Evolutionary conservation across 92 coral and sea anemone species (phyloP), one percentile per base, ranked within the genome.

Genomic region (Meandrina meandrites): DNA sequence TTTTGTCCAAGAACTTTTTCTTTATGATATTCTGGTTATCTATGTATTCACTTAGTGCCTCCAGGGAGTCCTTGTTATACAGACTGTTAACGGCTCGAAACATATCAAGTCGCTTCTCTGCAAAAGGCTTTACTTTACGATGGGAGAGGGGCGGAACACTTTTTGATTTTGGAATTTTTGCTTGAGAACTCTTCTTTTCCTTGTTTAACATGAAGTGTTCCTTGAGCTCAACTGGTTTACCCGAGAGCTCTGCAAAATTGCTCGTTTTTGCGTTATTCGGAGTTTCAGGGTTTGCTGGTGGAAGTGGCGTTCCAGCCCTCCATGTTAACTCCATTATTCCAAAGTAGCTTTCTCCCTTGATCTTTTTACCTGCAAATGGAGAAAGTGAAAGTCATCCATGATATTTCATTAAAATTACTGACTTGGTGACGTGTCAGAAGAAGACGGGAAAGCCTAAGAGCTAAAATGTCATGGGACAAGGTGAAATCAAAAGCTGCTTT

Each of bases 241-340:
- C 34, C 5, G 64, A 68, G 21, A 85, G 48, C 13, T 4, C 57
- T 10, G 81, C 56, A 42, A 75, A 30, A 66, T 15, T 42, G 66
- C 36, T 62, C 9, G 83, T n/a, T 32, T 66, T 18, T 7, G 50
- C 16, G 8, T 74, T 16, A 15, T 42, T 31, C 21, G 42, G 32
- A 32, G 64, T 70, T 48, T 45, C 80, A n/a, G 27, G 42, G 37
- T 84, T 73, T 30, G 76, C 17, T 22, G 21, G 73, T 21, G 48
- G 60, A 54, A 84, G 56, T 22, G 87, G 87, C 56, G 87, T 84
- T 24, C 87, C 87, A 56, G 87, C 87, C 31, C 87, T 64, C 94
- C 94, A 91, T 73, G 90, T 88, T 71, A 91, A 85, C 54, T 92
- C 92, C 87, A 89, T 76, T 50, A 92, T 92, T 19, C 94, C 94